Evolutionary conservation across 2,888 invertebrate genomes (phyloP), one percentile per base, ranked within the genome.

Genomic region (Boloria selene): DNA sequence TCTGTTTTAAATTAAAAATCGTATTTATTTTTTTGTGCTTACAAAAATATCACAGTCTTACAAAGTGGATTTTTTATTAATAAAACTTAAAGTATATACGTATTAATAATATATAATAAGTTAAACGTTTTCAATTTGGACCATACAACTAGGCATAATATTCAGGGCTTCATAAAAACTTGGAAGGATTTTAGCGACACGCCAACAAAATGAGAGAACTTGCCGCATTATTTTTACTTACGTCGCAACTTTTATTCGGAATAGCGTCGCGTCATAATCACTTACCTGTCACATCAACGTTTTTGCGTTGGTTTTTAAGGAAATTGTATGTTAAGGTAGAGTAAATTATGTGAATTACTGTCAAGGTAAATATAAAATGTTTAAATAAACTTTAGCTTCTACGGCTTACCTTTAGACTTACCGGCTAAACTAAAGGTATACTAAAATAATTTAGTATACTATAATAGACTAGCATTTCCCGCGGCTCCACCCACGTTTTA

Each of bases 171-270:
- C 75, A 76, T 80, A 81, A 83, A 83, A 85, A 84, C 79, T 83
- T 83, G 69, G 69, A 72, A 73, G 79, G 79, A 80, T 81, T 70
- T 75, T 74, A 70, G 72, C 72, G 69, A 71, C 71, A 72, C 72
- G 70, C 69, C 74, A 73, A 65, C 72, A 75, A 78, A 84, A 86
- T 81, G 81, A 82, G 79, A 75, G 79, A 86, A 86, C 81, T 86
- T 85, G 67, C 53, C 70, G 74, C 76, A 78, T 83, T 80, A 81
- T 80, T 81, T 80, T 77, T 77, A 75, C 76, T 77, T 77, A 79
- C 75, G 69, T 72, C 74, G 69, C 74, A 76, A 73, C 76, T 73
- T 74, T 74, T 72, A 67, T 75, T 68, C 69, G 58, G 64, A 64
- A 69, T 64, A 53, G 55, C 61, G 53, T 55, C 52, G 66, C 62